Percentiles rank a stretch among this genome's conserved stretches.
Evolutionary conservation across 2,113 vertebrate species (phyloP).

Genomic region (Nerophis ophidion): DNA sequence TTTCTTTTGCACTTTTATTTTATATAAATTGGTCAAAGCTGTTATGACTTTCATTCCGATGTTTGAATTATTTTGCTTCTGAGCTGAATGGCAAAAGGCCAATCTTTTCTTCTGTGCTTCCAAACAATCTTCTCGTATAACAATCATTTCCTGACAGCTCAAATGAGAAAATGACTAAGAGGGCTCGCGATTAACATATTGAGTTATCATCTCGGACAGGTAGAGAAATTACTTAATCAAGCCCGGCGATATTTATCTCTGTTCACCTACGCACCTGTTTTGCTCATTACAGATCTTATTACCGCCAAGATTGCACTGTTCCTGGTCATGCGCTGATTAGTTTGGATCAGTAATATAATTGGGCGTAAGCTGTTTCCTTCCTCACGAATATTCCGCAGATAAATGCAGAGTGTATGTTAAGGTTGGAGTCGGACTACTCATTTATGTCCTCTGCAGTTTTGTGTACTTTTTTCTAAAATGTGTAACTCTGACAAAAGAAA

Average conservation of each 20-base stretch:
- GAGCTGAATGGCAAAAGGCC: slow-evolving; percentile 55
- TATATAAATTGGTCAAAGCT: not conserved
- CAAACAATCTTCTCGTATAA: slow-evolving; percentile 42
- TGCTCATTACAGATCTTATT: slow-evolving; percentile 56
- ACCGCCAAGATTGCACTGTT: slow-evolving; percentile 45
- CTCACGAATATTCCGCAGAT: not conserved
- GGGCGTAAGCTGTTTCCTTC: slow-evolving; percentile 43
- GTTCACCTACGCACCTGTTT: slow-evolving; percentile 68
- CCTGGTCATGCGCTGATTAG: slow-evolving; percentile 45
- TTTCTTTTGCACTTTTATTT: no score
- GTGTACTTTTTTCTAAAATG: no score
- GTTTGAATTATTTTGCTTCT: slow-evolving; percentile 20
- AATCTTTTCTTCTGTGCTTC: slow-evolving; percentile 40
- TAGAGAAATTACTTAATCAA: slow-evolving; percentile 69
- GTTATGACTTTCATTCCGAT: slow-evolving; percentile 4
- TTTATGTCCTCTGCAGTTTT: no score
- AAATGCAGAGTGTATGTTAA: no score
- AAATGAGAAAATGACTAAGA: slow-evolving; percentile 72
- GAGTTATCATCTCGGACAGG: slow-evolving; percentile 69
- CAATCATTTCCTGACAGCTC: slow-evolving; percentile 64
- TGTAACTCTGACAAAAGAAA: no score
- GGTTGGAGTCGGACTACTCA: no score
- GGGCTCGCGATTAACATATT: slow-evolving; percentile 66
- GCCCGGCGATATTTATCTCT: slow-evolving; percentile 64
- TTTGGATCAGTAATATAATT: slow-evolving; percentile 44